Conservation (phyloP, 2,888 invertebrate species). For the Amorpha juglandis region DNA sequence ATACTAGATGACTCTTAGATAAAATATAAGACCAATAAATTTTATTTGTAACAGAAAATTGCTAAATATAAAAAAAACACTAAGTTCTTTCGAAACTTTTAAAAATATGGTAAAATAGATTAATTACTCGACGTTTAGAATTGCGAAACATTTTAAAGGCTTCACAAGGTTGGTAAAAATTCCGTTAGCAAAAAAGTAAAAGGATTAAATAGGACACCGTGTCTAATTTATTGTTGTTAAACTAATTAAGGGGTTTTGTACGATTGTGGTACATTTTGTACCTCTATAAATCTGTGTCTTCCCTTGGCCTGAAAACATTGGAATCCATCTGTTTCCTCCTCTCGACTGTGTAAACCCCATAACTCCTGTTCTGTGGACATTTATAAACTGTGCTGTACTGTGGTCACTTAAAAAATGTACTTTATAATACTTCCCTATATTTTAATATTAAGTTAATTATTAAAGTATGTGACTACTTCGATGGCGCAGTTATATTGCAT, state of each 20-base stretch:
- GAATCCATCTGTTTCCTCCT: slow-evolving; percentile 25
- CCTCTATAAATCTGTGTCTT: slow-evolving; percentile 49
- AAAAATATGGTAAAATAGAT: slow-evolving; percentile 22
- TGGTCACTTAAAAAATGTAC: not conserved
- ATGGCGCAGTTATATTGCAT: no score
- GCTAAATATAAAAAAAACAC: slow-evolving; percentile 9
- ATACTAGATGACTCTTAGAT: not conserved
- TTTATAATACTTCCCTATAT: no score
- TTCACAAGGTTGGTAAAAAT: slow-evolving; percentile 17
- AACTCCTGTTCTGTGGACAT: not conserved
- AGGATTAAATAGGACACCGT: slow-evolving; percentile 31
- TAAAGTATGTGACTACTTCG: no score
- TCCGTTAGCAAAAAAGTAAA: slow-evolving; percentile 29
- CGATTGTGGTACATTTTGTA: slow-evolving; percentile 32
- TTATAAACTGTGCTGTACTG: not conserved
- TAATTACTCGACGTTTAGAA: slow-evolving; percentile 20
- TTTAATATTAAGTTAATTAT: no score
- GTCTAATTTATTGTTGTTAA: slow-evolving; percentile 46
- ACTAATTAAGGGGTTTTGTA: slow-evolving; percentile 45
- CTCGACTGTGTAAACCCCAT: slow-evolving; percentile 16
- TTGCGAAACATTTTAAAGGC: slow-evolving; percentile 18
- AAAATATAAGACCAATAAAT: slow-evolving; percentile 8
- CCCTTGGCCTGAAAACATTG: slow-evolving; percentile 18
- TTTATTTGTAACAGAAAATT: slow-evolving; percentile 7
- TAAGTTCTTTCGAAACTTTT: slow-evolving; percentile 13